Evolutionary conservation across 2,888 invertebrate species (phyloP).

Genomic region (Cetonia aurata): DNA sequence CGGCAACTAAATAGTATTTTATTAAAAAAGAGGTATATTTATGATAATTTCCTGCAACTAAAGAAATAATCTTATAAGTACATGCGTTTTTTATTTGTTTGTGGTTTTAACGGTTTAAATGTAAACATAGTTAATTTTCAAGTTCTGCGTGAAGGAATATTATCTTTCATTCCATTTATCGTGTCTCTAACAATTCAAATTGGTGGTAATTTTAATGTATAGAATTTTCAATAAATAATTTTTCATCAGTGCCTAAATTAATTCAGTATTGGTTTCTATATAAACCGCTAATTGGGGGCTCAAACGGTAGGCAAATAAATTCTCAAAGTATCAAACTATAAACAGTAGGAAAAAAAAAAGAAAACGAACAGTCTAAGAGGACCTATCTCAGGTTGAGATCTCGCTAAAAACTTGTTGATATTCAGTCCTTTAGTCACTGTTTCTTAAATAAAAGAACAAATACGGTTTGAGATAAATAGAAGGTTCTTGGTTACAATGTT

Average conservation of each 20-base stretch:
- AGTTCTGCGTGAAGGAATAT: no score
- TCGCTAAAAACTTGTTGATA: slow-evolving; percentile 36
- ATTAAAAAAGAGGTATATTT: no score
- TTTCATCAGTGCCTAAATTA: slow-evolving; percentile 21
- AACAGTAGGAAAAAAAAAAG: neutral
- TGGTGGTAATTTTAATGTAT: no score
- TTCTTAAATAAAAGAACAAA: slow-evolving; percentile 37
- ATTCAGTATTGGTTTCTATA: slow-evolving; percentile 17
- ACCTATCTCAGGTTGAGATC: neutral
- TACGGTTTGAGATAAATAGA: slow-evolving; percentile 17
- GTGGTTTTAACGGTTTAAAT: no score
- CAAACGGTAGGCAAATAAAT: slow-evolving; percentile 20
- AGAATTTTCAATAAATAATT: no score
- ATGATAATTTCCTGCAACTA: no score
- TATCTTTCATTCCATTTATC: no score
- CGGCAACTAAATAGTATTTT: no score
- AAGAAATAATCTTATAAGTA: no score
- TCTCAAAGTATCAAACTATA: slow-evolving; percentile 7
- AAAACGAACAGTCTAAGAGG: neutral
- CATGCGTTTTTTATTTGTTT: no score
- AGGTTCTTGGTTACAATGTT: slow-evolving; percentile 32
- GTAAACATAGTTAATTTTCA: no score
- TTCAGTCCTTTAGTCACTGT: slow-evolving; percentile 35
- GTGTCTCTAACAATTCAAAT: no score
- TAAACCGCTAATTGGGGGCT: slow-evolving; percentile 15